Evolutionary conservation across 2,888 invertebrate species (phyloP).

Genomic region (Palloptera scutellata): DNA sequence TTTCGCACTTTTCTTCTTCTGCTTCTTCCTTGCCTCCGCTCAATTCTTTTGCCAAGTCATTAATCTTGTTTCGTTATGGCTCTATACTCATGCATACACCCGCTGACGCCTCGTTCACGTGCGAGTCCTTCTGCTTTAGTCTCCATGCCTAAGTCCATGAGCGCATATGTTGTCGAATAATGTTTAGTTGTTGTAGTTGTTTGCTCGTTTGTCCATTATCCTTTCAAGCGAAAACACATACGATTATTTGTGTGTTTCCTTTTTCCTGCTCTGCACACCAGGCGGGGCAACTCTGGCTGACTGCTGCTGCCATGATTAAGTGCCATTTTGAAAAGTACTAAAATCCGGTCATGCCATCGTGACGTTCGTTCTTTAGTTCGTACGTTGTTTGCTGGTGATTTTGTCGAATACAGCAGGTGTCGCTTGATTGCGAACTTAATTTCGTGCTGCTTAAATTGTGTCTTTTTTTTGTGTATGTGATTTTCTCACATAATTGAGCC

Average conservation of each 20-base stretch:
- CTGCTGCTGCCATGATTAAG: constrained; percentile 56
- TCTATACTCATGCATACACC: constrained; percentile 2
- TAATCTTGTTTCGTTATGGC: constrained; percentile 57
- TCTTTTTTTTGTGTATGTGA: no score
- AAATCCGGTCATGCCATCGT: constrained; percentile 59
- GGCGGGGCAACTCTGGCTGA: constrained; percentile 16
- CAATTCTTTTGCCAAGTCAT: constrained; percentile 51
- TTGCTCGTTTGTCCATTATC: constrained; percentile 47
- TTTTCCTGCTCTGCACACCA: constrained; percentile 40
- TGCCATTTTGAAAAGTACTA: constrained; percentile 63
- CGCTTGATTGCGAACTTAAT: no score
- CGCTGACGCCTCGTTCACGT: not conserved
- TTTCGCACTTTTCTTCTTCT: constrained; percentile 34
- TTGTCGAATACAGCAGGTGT: no score
- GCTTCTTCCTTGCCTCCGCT: constrained; percentile 3
- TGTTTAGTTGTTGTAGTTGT: no score
- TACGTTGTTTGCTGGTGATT: constrained; percentile 27
- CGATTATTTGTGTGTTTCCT: constrained; percentile 62
- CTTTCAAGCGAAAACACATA: constrained; percentile 63
- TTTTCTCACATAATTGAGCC: no score
- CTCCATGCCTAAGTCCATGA: no score
- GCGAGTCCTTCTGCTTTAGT: no score
- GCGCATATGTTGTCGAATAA: no score
- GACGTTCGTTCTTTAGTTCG: not conserved
- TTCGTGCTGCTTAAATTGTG: no score